Conservation (phyloP, 2,888 invertebrate genomes). For the Drosophila nr. medialis region DNA sequence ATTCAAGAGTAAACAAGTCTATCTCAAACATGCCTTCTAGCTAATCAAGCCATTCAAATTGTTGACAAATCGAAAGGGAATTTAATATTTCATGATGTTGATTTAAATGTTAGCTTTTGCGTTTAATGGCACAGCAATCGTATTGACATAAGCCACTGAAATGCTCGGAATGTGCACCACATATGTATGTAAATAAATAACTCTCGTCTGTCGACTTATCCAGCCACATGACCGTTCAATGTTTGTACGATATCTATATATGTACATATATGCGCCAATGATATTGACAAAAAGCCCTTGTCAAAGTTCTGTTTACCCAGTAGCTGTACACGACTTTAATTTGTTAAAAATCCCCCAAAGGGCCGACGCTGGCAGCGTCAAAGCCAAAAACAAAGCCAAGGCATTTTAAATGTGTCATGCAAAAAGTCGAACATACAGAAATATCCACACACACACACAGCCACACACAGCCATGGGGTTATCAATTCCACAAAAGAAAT, state of each 20-base stretch:
- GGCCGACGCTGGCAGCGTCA: conserved; percentile 17
- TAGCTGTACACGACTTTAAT: conserved; percentile 68
- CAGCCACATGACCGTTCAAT: conserved; percentile 56
- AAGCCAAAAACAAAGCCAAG: conserved; percentile 33
- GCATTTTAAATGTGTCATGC: conserved; percentile 53
- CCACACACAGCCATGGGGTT: conserved; percentile 33
- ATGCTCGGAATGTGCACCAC: conserved; percentile 12
- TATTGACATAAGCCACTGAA: conserved; percentile 32
- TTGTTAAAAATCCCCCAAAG: conserved; percentile 58
- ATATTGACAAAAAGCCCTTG: conserved; percentile 32
- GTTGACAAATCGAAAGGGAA: conserved; percentile 5
- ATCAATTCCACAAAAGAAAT: conserved; percentile 74
- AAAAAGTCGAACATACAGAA: conserved; percentile 16
- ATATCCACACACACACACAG: conserved; percentile 12
- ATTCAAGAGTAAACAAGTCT: background rate
- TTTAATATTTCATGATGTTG: background rate
- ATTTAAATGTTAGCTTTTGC: conserved; percentile 5
- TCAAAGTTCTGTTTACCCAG: conserved; percentile 48
- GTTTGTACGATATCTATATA: background rate
- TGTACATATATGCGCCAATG: conserved; percentile 28
- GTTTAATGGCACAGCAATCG: conserved; percentile 17
- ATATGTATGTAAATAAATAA: background rate
- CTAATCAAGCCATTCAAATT: background rate
- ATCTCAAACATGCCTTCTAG: background rate
- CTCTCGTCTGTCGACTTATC: conserved; percentile 33